A percentile compares a stretch with the other conserved stretches of the same genome.
These are phyloP conservation scores for Apostichopus parvimensis DNA, from an alignment of 35 echinoderm and acorn worm genomes.

Conservation along the genomic window DNA sequence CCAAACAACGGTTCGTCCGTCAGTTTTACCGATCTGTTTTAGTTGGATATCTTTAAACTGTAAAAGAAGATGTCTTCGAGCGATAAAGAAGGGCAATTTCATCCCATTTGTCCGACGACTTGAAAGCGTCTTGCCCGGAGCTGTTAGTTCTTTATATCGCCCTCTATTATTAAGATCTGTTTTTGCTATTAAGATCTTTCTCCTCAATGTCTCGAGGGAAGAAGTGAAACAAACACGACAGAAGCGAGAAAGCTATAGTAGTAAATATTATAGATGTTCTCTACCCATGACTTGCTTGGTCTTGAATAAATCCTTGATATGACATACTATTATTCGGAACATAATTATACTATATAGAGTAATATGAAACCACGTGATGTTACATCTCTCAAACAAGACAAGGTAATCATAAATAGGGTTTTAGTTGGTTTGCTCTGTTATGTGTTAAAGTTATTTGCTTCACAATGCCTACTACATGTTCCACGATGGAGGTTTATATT, in stretches of 20 bases:
- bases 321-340: too few species aligned
- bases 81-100: constrained; percentile 22
- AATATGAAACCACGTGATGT: too few species aligned
- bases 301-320: too few species aligned
- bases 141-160: constrained; percentile 37
- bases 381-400: too few species aligned
- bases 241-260: not conserved
- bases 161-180: constrained; percentile 30
- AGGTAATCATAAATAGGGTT: too few species aligned
- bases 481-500: too few species aligned
- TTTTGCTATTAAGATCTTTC: constrained; percentile 25
- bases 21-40: constrained; percentile 31
- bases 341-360: too few species aligned
- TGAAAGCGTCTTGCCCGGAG: not conserved
- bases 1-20: constrained; percentile 6
- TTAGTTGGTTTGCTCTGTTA: too few species aligned
- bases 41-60: not conserved
- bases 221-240: not conserved
- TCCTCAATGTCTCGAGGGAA: not conserved
- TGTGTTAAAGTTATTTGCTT: too few species aligned
- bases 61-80: not conserved
- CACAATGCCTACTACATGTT: too few species aligned
- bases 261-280: too few species aligned
- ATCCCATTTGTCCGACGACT: not conserved
- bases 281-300: too few species aligned